Conservation (phyloP, 2,797 vertebrate species). For the Aphelocoma californica region DNA sequence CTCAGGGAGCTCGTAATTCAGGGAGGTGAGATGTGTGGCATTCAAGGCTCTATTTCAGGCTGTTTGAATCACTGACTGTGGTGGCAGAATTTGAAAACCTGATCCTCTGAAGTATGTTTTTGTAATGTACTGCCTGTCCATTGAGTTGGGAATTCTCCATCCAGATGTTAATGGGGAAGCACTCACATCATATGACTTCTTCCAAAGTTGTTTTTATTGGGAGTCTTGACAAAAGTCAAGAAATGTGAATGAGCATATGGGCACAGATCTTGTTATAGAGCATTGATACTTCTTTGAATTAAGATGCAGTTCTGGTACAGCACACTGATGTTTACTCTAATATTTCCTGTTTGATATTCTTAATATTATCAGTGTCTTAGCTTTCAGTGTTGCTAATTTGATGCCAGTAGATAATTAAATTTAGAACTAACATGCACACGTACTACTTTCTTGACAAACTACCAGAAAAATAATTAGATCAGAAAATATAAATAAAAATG, state of each 20-base stretch:
- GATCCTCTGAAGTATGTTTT: not conserved
- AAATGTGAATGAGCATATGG: not conserved
- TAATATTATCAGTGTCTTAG: not conserved
- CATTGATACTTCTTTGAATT: not conserved
- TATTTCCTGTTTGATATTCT: not conserved
- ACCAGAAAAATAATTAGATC: not conserved
- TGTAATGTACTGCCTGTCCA: not conserved
- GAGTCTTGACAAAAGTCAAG: not conserved
- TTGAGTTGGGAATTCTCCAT: not conserved
- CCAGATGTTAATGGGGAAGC: not conserved
- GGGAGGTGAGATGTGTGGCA: not conserved
- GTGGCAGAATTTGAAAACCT: not conserved
- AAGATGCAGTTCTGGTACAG: not conserved
- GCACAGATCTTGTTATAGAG: not conserved
- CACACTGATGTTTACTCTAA: not conserved
- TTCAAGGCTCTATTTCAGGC: not conserved
- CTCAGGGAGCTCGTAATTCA: conserved; percentile 12
- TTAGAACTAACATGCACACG: not conserved
- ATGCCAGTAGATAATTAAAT: not conserved
- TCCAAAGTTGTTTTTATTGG: not conserved
- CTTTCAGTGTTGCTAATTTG: not conserved
- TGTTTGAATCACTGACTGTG: not conserved
- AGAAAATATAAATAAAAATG: not conserved
- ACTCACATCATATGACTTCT: not conserved
- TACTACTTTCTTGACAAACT: not conserved